Base-by-base conservation (phyloP, 2,113 vertebrate genomes). In the Grus americana region DNA sequence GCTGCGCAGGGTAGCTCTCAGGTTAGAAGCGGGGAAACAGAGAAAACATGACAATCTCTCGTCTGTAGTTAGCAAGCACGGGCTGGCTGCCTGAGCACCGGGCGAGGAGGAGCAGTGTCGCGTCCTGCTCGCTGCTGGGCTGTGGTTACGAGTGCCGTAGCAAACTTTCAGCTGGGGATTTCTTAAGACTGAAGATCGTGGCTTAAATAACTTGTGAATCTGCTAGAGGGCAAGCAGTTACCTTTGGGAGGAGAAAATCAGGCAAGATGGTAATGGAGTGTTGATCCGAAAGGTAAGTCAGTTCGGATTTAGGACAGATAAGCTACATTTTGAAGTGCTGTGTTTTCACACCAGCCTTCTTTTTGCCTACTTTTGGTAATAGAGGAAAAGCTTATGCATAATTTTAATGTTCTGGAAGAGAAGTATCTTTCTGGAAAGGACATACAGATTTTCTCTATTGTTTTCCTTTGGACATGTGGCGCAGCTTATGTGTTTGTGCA, bases 21-120 rank as follows among this genome's bases (percentile, higher is more conserved):
- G 76, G 76, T 86, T 49, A 84, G 80, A 92, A 85, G 42, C 18
- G 74, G 88, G 80, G 80, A 94, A 91, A 87, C 70, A 67, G 74
- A 96, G 72, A 79, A 95, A 89, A 79, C 42, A 29, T 23, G 61
- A n/a, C 54, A 62, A 11, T n/a, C 24, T 88, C 58, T 79, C 11
- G 1, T 32, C 57, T 75, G 54, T 7, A 96, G 91, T 36, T 54
- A 57, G 90, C 52, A 11, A 79, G 85, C 59, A 66, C 1, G 5
- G 79, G 74, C 87, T 95, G 81, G 71, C 52, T 0, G 52, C 70
- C 80, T 4, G 7, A 63, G 74, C 5, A 0, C 59, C 3, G 24
- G 0, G 1, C 3, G 2, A 88, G 86, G 63, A 83, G 54, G 80
- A 93, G 94, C 88, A 42, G 52, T 8, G 13, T 22, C 3, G 55